Percentiles rank a stretch among this genome's conserved stretches.
phyloP scores from a whole-genome alignment of 2,113 vertebrate species.

The Shinisaurus crocodilurus region DNA sequence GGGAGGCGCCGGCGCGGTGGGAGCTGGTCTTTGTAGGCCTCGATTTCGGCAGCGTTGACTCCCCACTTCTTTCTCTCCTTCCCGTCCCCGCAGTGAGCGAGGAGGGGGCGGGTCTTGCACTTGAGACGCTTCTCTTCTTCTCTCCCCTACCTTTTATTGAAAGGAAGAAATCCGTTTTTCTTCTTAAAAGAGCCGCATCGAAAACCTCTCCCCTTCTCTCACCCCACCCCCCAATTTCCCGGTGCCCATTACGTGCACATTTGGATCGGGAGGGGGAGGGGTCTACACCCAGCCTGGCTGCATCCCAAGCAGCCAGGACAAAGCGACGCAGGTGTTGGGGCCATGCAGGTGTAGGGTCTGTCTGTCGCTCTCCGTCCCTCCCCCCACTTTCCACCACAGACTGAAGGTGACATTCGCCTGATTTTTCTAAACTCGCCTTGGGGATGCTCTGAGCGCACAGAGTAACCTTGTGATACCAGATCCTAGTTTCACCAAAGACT shows the following conservation, averaged over 20 bases:
- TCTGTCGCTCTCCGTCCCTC: neutral
- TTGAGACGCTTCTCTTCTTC: slow-evolving; percentile 7
- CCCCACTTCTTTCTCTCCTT: neutral
- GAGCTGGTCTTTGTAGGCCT: slow-evolving; percentile 24
- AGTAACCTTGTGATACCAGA: neutral
- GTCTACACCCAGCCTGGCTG: too few relatives aligned
- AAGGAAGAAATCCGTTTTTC: neutral
- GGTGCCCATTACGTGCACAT: neutral
- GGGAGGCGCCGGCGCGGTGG: slow-evolving; percentile 16
- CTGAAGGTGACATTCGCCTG: slow-evolving; percentile 14
- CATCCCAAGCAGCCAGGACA: neutral
- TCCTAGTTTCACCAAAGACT: neutral
- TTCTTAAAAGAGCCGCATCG: neutral
- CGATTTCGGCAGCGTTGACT: neutral
- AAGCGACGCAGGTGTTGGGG: neutral
- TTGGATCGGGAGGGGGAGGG: neutral
- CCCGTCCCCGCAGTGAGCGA: neutral
- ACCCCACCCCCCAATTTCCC: neutral
- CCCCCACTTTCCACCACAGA: too few relatives aligned
- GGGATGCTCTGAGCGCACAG: neutral
- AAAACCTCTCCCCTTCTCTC: slow-evolving; percentile 15
- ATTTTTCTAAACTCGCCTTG: neutral
- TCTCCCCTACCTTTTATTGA: neutral
- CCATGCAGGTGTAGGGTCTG: neutral
- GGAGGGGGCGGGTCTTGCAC: neutral